Evolutionary conservation across 2,888 invertebrate genomes (phyloP), one percentile per base, ranked within the genome.

Genomic region (Congeria kusceri): DNA sequence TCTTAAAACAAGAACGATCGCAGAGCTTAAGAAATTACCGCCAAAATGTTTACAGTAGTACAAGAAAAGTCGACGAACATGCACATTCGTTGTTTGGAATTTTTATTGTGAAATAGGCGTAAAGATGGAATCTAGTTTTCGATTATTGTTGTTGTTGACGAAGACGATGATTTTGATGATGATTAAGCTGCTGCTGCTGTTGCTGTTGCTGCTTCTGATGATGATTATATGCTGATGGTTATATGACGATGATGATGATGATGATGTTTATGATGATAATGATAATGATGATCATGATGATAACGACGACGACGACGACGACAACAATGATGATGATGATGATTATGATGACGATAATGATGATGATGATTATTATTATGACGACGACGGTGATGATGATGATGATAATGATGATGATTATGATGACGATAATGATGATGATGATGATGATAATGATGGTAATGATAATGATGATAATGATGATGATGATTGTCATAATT

Each of bases 371-470:
- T 47, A 64, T 57, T 27, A 72, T 64, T 29, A 73, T 73, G 64
- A 73, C 56, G 47, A 65, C 66, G 64, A 66, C 56, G 57, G 58
- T 73, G 66, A 65, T 66, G 59, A 65, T 73, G 66, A 58, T 73
- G 66, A 65, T 66, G 66, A 73, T 73, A 59, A 65, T 73, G 66
- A 58, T 73, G 59, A 65, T 66, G 47, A 66, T 68, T 67, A 62
- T 39, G 74, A 62, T 44, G 58, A 69, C 39, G 65, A 69, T 58
- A 63, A 69, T 25, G 67, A 69, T 62, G 69, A 75, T 58, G 69
- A 69, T 63, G 39, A 69, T 69, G 69, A 75, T 69, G 49, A 63
- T 64, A 32, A 69, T 75, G 61, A 69, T 49, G 49, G 18, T 47
- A 47, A 70, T 49, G 49, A 61, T 46, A 28, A 63, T 49, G 49